Percentiles rank a stretch among this genome's conserved stretches.
Evolutionary conservation across 2,797 vertebrate genomes (phyloP).

Genomic region (Galaxias olidus): DNA sequence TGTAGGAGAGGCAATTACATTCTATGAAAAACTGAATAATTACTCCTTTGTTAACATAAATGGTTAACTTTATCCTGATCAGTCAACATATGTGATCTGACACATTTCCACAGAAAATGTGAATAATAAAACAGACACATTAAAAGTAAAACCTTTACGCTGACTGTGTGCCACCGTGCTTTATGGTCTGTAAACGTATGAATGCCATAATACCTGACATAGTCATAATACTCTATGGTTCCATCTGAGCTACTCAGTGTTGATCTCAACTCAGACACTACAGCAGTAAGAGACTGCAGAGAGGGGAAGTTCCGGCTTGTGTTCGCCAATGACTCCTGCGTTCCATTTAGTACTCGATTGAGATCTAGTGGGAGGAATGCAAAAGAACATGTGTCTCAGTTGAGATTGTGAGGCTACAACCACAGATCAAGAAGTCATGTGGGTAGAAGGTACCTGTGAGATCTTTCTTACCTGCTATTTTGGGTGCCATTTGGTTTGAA

Average conservation of each 20-base stretch:
- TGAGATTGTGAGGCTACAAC: neutral
- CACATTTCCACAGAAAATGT: too few relatives aligned
- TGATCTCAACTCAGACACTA: neutral
- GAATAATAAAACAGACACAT: too few relatives aligned
- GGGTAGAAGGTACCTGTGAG: neutral
- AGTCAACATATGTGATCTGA: too few relatives aligned
- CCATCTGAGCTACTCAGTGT: constrained; percentile 37
- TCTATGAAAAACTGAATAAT: too few relatives aligned
- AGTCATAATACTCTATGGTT: constrained; percentile 67
- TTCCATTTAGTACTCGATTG: neutral
- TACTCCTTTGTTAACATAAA: too few relatives aligned
- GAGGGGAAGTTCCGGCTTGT: constrained; percentile 1
- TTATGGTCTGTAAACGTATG: neutral
- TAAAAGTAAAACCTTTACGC: neutral
- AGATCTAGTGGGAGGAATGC: neutral
- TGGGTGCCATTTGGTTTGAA: constrained; percentile 3
- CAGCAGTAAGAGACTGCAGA: constrained; percentile 45
- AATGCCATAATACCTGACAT: constrained; percentile 66
- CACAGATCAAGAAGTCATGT: neutral
- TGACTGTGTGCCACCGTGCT: neutral
- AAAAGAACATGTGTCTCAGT: neutral
- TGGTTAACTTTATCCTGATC: too few relatives aligned
- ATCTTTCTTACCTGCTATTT: neutral
- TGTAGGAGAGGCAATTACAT: too few relatives aligned
- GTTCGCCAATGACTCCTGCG: neutral